Evolutionary conservation across 2,888 invertebrate genomes (phyloP).

Genomic region (Meganola albula): DNA sequence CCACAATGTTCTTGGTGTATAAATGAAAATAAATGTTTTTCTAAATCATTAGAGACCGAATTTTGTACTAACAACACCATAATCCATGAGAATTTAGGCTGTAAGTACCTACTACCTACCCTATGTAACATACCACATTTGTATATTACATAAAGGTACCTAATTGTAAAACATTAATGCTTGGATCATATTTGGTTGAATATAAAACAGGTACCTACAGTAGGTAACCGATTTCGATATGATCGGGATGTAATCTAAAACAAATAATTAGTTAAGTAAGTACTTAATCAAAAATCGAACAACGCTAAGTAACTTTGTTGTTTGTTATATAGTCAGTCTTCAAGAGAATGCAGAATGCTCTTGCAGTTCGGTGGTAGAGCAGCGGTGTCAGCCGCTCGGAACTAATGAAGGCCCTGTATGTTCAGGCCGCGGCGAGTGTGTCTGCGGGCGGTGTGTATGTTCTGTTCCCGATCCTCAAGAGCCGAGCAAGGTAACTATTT

Average conservation of each 20-base stretch:
- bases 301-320: no score
- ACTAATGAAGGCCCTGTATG: slow-evolving; percentile 42
- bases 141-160: no score
- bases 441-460: slow-evolving; percentile 63
- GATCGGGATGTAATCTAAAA: no score
- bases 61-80: slow-evolving; percentile 48
- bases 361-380: slow-evolving; percentile 40
- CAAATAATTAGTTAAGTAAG: no score
- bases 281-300: no score
- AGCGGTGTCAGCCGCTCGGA: slow-evolving; percentile 47
- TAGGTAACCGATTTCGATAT: no score
- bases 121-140: no score
- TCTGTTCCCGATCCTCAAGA: slow-evolving; percentile 37
- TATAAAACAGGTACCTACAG: no score
- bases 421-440: slow-evolving; percentile 54
- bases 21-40: slow-evolving; percentile 52
- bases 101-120: no score
- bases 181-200: no score
- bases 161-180: no score
- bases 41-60: slow-evolving; percentile 33
- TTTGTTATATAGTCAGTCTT: slow-evolving; percentile 48
- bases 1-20: slow-evolving; percentile 65
- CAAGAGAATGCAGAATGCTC: slow-evolving; percentile 56
- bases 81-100: slow-evolving; percentile 43
- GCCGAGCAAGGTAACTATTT: slow-evolving; percentile 49